Evolutionary conservation across 2,797 vertebrate genomes (phyloP), one percentile per base, ranked within the genome.

Genomic region (Merluccius polli): DNA sequence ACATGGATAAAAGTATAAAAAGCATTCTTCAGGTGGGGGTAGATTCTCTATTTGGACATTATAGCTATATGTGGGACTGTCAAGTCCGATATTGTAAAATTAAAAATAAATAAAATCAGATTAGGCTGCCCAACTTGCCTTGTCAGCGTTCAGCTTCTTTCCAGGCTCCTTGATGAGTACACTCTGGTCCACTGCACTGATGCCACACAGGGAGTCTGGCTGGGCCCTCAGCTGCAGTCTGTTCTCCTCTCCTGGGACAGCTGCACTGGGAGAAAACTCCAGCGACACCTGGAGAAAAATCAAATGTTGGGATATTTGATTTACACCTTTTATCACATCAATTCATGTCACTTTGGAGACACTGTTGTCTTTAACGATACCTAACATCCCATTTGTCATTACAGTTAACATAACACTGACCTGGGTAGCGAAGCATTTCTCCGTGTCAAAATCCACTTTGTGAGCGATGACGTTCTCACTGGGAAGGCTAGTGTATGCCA

Each of bases 151-250:
- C 73, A 98, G 91, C 48, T 89, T 90, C 0, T 90, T 79, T 69
- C 93, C 93, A 0, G 94, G 87, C 2, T 90, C 93, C 87, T 93
- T 74, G 41, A 96, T 89, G 65, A 94, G 89, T 74, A 98, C 87
- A 0, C 95, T 97, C 79, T 95, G 87, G 84, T 98, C 96, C 12
- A 97, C 89, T 0, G 90, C 93, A 0, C 91, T 93, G 30, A 98
- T 75, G 0, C 93, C 95, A 63, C 97, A 98, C 63, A 98, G 85
- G 27, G 96, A 96, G 6, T 83, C 75, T 0, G 93, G 90, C 1
- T 90, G 82, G 0, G 94, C 86, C 0, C 2, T 83, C 33, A 98
- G 9, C 4, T 72, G 82, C 67, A 98, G 81, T 1, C 7, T 83
- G 70, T 82, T 82, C 0, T 76, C 1, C 1, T 95, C 95, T 70